Evolutionary conservation across 2,797 vertebrate genomes (phyloP).

Genomic region (Distichodus sexfasciatus): DNA sequence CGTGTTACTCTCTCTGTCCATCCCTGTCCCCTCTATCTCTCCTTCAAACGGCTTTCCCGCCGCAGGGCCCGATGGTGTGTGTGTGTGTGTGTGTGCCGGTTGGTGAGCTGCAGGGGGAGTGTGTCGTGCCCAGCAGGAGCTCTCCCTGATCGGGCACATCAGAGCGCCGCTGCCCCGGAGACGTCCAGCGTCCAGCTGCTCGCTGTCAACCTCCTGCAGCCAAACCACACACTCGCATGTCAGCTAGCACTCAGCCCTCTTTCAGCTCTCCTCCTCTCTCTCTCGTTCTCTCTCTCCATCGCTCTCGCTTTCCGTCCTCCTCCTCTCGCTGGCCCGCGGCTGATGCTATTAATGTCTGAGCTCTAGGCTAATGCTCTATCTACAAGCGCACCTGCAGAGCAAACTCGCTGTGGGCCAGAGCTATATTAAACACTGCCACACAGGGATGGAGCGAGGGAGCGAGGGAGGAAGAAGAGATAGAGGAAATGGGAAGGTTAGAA

Average conservation of each 20-base stretch:
- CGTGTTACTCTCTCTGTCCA: no score
- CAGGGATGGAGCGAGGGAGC: not conserved
- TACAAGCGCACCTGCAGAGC: conserved; percentile 16
- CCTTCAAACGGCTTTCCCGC: no score
- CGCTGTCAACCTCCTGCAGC: conserved; percentile 20
- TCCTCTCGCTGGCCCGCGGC: conserved; percentile 22
- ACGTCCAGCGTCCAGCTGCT: not conserved
- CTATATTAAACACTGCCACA: conserved; percentile 16
- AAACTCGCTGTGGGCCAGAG: conserved; percentile 22
- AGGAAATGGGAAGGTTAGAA: no score
- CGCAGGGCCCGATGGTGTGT: no score
- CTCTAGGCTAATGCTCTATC: conserved; percentile 36
- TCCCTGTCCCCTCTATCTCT: no score
- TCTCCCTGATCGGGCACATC: conserved; percentile 23
- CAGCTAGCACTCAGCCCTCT: conserved; percentile 46
- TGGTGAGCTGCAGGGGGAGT: not conserved
- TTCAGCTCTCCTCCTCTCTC: not conserved
- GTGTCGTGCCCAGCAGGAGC: conserved; percentile 18
- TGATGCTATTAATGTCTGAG: conserved; percentile 42
- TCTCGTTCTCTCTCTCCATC: not conserved
- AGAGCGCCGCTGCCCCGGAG: conserved; percentile 17
- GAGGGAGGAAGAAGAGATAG: not conserved
- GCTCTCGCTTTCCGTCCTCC: no score
- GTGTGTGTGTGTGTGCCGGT: conserved; percentile 5
- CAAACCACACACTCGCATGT: not conserved